Base-by-base conservation (phyloP, 1,140 invertebrate species). In the Anoplophora glabripennis region DNA sequence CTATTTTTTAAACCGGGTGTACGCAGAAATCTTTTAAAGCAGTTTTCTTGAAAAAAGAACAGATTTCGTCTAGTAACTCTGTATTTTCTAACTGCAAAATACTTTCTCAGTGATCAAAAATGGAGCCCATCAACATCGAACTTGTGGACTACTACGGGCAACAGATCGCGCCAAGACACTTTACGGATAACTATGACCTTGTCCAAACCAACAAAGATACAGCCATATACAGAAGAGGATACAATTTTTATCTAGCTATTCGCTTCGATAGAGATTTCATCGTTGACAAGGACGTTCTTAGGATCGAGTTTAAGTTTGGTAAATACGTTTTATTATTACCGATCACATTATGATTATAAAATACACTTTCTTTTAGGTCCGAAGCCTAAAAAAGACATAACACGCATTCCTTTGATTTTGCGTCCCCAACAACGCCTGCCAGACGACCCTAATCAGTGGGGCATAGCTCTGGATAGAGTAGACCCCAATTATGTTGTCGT, bases 141-240 rank as follows among this genome's bases (percentile, higher is more conserved):
- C 68, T 80, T 3, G 80, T 85, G 3, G 84, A 86, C 65, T 82
- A 87, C 56, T 86, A 86, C 67, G 78, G 82, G 7, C 71, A 78
- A 51, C 82, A 85, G 51, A 89, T 89, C 69, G 80, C 81, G 1
- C 80, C 79, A 61, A 78, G 80, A 37, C 85, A 87, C 68, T 83
- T 83, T 63, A 88, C 87, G 9, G 80, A 82, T 54, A 78, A 81
- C 60, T 89, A 84, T 69, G 86, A 88, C 64, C 66, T 85, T 18
- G 77, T 83, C 1, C 78, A 80, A 41, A 34, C 51, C 8, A 68
- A 73, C 37, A 57, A 65, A 71, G 46, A 75, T 1, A 72, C 75
- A 9, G 72, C 75, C 1, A 68, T 83, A 34, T 69, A 83, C 14
- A 66, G 83, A 49, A 69, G 83, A 55, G 83, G 83, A 11, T 77